Evolutionary conservation across 2,797 vertebrate genomes (phyloP).

Genomic region (Squalus acanthias): DNA sequence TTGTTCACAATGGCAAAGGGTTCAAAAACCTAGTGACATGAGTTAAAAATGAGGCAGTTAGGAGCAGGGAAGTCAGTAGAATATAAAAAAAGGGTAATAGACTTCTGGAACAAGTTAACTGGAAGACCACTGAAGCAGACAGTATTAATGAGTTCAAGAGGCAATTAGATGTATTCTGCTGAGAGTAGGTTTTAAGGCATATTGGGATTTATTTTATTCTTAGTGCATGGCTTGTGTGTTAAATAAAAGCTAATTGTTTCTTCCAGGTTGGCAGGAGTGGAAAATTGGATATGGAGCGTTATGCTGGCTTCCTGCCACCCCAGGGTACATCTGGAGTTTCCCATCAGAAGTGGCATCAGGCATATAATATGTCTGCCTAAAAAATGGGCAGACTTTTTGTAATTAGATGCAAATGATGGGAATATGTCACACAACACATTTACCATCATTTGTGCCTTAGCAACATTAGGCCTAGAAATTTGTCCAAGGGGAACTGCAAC

Average conservation of each 20-base stretch:
- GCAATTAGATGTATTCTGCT: neutral
- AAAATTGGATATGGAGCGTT: neutral
- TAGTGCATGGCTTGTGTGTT: neutral
- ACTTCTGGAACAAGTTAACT: neutral
- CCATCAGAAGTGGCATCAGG: neutral
- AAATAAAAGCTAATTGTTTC: conserved; percentile 9
- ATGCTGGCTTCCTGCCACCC: neutral
- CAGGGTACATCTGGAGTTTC: neutral
- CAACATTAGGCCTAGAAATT: neutral
- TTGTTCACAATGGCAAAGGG: neutral
- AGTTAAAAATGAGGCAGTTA: neutral
- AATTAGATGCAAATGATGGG: neutral
- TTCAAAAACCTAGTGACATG: neutral
- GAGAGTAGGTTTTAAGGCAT: neutral
- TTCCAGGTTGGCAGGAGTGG: neutral
- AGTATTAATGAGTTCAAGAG: neutral
- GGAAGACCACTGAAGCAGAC: neutral
- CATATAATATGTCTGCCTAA: neutral
- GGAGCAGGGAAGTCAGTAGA: neutral
- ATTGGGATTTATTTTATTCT: neutral
- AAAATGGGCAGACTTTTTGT: neutral
- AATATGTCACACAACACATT: neutral
- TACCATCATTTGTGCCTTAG: neutral
- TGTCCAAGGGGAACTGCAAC: too few relatives aligned
- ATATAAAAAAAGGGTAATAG: neutral